Evolutionary conservation across 2,888 invertebrate species (phyloP).

Genomic region (Eumerus sabulonum): DNA sequence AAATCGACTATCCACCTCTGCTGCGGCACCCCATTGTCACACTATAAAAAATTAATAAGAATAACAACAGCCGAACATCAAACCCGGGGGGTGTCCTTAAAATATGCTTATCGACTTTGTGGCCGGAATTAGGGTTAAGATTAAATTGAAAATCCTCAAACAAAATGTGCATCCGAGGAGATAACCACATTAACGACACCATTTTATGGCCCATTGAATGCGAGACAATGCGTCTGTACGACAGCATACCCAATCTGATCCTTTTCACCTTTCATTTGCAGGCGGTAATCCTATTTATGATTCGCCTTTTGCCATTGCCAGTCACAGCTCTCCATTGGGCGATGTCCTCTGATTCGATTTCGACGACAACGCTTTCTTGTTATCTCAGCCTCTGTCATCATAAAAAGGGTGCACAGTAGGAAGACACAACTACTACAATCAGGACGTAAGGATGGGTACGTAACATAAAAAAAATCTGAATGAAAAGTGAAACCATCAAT

Average conservation of each 20-base stretch:
- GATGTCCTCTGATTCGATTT: constrained; percentile 50
- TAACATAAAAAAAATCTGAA: background rate
- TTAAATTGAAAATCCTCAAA: constrained; percentile 68
- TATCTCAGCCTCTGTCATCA: constrained; percentile 31
- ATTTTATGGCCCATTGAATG: constrained; percentile 79
- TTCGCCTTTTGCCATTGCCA: constrained; percentile 35
- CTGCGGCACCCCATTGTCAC: constrained; percentile 10
- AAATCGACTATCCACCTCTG: constrained; percentile 3
- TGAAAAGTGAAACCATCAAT: constrained; percentile 63
- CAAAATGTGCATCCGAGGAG: constrained; percentile 77
- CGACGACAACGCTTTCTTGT: constrained; percentile 25
- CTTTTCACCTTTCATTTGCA: constrained; percentile 71
- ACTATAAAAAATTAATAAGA: constrained; percentile 25
- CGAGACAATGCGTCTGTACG: constrained; percentile 40
- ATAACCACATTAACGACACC: constrained; percentile 77
- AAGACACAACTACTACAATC: background rate
- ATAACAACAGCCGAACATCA: constrained; percentile 1
- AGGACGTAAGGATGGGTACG: background rate
- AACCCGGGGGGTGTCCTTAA: constrained; percentile 41
- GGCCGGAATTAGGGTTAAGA: constrained; percentile 64
- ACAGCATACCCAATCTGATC: constrained; percentile 50
- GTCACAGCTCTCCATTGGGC: constrained; percentile 27
- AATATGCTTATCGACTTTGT: constrained; percentile 51
- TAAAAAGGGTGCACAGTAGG: constrained; percentile 52
- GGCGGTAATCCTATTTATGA: constrained; percentile 68